A percentile compares a stretch with the other conserved stretches of the same genome.
These are phyloP conservation scores for Spodoptera litura DNA, from an alignment of 1,140 invertebrate genomes.

Conservation along the genomic window DNA sequence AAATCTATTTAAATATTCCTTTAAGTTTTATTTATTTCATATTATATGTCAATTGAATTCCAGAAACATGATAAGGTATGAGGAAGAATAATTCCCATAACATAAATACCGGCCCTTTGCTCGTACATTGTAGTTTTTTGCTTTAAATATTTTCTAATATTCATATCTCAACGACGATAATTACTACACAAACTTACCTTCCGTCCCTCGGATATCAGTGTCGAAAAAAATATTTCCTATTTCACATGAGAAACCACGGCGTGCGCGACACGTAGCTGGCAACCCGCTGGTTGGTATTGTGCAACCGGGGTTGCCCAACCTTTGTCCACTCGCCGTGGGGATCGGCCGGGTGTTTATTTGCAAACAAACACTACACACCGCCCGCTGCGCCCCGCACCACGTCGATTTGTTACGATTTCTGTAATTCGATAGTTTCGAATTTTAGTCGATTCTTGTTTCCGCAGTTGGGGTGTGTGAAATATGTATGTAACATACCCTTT, in stretches of 20 bases:
- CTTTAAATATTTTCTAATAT: constrained; percentile 5
- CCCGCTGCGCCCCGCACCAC: constrained; percentile 42
- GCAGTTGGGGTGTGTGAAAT: constrained; percentile 40
- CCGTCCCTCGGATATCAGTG: constrained; percentile 25
- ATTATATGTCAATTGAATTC: constrained; percentile 14
- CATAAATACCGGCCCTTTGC: not conserved
- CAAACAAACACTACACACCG: constrained; percentile 44
- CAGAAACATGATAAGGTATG: not conserved
- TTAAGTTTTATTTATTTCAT: too few species aligned
- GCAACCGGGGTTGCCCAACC: constrained; percentile 56
- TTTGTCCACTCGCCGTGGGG: constrained; percentile 60
- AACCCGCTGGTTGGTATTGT: constrained; percentile 75
- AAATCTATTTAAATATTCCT: not conserved
- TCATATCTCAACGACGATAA: constrained; percentile 31
- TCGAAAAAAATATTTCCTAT: constrained; percentile 59
- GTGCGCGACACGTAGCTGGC: constrained; percentile 56
- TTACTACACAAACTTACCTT: constrained; percentile 41
- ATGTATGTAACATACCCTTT: constrained; percentile 9
- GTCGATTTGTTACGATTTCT: constrained; percentile 47
- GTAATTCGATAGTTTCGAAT: constrained; percentile 45
- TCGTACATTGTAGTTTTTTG: not conserved
- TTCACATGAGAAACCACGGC: constrained; percentile 73
- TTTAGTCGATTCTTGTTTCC: constrained; percentile 31
- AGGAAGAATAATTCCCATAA: not conserved
- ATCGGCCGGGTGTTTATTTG: constrained; percentile 76